Evolutionary conservation across 2,113 vertebrate species (phyloP).

Genomic region (Paralichthys olivaceus): DNA sequence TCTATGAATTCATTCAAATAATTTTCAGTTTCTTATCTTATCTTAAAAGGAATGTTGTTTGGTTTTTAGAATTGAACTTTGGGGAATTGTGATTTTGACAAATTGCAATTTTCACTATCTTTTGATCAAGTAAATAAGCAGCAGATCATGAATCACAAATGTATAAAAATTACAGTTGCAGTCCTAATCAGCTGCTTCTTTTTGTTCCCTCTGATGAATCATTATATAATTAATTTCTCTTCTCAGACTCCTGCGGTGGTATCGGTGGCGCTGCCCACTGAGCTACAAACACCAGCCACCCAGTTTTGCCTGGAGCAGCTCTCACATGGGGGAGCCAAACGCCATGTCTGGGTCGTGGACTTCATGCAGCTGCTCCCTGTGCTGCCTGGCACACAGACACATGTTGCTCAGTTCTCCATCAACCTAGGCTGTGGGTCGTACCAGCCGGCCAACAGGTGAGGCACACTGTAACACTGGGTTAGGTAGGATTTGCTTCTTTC

Average conservation of each 20-base stretch:
- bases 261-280: conserved; percentile 90
- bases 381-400: conserved; percentile 89
- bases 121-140: neutral
- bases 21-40: neutral
- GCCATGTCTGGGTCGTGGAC: conserved; percentile 94
- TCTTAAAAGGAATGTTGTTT: too few species aligned
- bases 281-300: conserved; percentile 91
- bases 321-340: conserved; percentile 88
- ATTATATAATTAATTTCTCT: neutral
- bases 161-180: neutral
- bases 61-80: neutral
- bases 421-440: conserved; percentile 97
- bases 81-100: neutral
- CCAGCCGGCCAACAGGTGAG: conserved; percentile 95
- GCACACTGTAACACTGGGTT: conserved; percentile 38
- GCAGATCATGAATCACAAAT: neutral
- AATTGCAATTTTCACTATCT: neutral
- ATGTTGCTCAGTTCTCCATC: conserved; percentile 97
- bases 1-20: neutral
- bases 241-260: conserved; percentile 89
- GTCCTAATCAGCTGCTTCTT: neutral
- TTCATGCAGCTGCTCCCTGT: conserved; percentile 94
- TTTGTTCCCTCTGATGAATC: conserved; percentile 1
- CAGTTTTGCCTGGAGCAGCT: conserved; percentile 96
- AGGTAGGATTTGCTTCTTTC: conserved; percentile 2